phyloP scores from a whole-genome alignment of 2,113 vertebrate genomes.

The Nothocercus nigrocapillus region DNA sequence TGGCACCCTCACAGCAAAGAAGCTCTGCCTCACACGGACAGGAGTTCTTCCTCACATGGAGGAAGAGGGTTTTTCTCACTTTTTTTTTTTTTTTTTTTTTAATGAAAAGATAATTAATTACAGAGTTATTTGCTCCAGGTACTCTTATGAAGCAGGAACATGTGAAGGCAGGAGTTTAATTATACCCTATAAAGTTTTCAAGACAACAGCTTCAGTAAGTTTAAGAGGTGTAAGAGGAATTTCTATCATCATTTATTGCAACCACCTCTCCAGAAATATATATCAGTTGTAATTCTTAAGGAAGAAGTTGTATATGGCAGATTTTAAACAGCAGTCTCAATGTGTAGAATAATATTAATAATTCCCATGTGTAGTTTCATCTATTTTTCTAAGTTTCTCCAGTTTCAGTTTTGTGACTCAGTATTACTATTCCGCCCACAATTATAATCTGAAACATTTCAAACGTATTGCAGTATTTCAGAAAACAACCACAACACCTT shows the following conservation, averaged over 20 bases:
- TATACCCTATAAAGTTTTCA: constrained; percentile 19
- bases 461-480: neutral
- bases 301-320: neutral
- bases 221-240: neutral
- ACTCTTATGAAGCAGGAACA: neutral
- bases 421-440: neutral
- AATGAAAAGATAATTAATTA: neutral
- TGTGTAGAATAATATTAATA: neutral
- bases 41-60: too few species aligned
- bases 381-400: neutral
- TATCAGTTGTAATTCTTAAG: neutral
- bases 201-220: neutral
- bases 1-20: too few species aligned
- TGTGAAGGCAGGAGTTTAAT: constrained; percentile 29
- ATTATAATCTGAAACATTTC: neutral
- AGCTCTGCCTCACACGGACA: too few species aligned
- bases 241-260: neutral
- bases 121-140: neutral
- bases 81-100: neutral
- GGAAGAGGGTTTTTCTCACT: too few species aligned
- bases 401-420: neutral
- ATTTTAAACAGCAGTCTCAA: neutral
- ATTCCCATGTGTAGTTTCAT: neutral
- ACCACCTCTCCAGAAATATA: neutral
- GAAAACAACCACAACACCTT: neutral